Conservation (phyloP, 2,113 vertebrate genomes). For the Muscicapa adusta region DNA sequence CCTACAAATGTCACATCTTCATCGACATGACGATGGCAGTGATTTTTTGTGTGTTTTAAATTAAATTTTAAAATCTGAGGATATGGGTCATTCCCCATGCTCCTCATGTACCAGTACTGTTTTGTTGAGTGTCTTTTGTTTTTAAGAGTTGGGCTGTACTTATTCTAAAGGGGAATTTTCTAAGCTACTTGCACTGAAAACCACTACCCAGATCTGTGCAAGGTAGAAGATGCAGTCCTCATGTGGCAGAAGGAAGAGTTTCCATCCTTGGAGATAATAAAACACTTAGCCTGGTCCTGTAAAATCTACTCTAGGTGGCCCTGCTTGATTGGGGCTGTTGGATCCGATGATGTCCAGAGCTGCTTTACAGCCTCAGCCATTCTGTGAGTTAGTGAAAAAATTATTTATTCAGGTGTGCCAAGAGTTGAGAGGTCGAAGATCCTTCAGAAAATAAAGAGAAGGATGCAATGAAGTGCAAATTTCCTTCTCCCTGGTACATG, state of each 20-base stretch:
- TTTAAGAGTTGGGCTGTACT: neutral
- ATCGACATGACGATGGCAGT: neutral
- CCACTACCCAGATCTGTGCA: neutral
- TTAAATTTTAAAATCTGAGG: neutral
- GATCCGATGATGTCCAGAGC: neutral
- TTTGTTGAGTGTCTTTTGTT: neutral
- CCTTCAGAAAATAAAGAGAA: neutral
- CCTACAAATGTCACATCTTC: neutral
- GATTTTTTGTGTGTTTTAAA: neutral
- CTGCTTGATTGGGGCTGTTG: neutral
- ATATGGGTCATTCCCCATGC: neutral
- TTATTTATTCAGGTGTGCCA: neutral
- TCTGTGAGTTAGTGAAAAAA: neutral
- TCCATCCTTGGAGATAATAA: neutral
- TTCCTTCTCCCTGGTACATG: accelerated
- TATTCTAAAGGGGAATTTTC: neutral
- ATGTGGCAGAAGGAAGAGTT: neutral
- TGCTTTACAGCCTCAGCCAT: neutral
- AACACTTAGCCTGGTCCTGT: neutral
- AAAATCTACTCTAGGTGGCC: neutral
- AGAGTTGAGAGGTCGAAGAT: neutral
- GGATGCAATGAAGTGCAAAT: neutral
- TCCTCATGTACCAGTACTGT: neutral
- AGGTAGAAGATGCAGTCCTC: neutral
- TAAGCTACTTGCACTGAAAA: neutral